Percentiles rank a stretch among this genome's conserved stretches.
These are phyloP conservation scores for Micromys minutus DNA, from an alignment of 2,113 vertebrate genomes.

Conservation along the genomic window DNA sequence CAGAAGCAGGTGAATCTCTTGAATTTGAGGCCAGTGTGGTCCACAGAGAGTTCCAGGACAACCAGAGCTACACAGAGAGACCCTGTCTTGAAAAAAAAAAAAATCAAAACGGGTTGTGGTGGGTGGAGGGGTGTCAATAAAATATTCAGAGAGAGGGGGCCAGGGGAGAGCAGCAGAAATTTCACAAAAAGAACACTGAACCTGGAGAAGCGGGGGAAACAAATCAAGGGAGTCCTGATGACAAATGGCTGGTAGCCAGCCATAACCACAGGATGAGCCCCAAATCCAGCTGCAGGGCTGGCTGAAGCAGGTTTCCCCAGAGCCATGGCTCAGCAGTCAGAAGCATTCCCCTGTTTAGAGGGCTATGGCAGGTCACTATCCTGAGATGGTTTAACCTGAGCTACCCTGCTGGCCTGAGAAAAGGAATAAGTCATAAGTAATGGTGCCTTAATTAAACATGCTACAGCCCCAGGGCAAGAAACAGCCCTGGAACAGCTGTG, in stretches of 20 bases:
- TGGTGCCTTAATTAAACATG: background rate
- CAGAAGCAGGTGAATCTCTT: background rate
- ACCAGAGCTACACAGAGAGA: background rate
- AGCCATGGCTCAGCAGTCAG: background rate
- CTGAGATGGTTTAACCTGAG: background rate
- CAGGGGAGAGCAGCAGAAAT: background rate
- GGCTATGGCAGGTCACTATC: background rate
- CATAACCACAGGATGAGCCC: background rate
- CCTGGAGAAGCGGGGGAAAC: background rate
- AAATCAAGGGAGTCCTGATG: background rate
- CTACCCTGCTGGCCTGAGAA: background rate
- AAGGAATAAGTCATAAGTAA: background rate
- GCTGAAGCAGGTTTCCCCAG: too few species aligned
- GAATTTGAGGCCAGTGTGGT: background rate
- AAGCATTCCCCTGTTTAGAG: background rate
- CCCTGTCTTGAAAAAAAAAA: background rate
- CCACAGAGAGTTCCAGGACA: background rate
- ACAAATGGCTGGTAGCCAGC: background rate
- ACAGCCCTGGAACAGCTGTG: background rate
- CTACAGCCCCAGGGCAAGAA: background rate
- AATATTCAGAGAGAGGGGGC: background rate
- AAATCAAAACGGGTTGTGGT: too few species aligned
- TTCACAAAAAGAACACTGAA: background rate
- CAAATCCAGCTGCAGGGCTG: too few species aligned
- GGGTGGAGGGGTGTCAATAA: background rate